Percentiles rank a stretch among this genome's conserved stretches.
Conservation (phyloP, 92 coral and sea anemone species). For the Parazoanthus darwini region DNA sequence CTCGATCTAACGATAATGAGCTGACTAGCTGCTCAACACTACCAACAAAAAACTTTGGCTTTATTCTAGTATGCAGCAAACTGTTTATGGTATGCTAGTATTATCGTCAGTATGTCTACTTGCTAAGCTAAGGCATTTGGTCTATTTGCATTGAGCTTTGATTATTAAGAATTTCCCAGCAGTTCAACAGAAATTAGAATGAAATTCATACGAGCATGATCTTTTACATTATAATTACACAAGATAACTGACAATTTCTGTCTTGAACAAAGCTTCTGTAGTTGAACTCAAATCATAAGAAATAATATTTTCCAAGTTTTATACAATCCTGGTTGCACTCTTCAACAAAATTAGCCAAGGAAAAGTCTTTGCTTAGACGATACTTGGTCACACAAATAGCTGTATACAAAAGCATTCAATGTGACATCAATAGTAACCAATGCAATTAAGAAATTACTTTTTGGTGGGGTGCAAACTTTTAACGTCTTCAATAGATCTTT, state of each 20-base stretch:
- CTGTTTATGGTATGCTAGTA: neutral
- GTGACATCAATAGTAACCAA: neutral
- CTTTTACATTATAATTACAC: conserved; percentile 11
- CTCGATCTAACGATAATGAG: neutral
- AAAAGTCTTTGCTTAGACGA: neutral
- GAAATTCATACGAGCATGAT: neutral
- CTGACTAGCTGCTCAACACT: neutral
- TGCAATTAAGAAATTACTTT: too few relatives aligned
- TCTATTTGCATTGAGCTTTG: neutral
- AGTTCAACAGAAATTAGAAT: neutral
- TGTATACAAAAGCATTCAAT: conserved; percentile 2
- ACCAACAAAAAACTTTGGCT: neutral
- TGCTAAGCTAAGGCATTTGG: neutral
- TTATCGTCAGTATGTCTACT: neutral
- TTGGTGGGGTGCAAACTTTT: too few relatives aligned
- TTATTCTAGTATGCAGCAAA: conserved; percentile 6
- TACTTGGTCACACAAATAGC: neutral
- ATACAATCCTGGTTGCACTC: conserved; percentile 15
- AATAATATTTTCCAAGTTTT: conserved; percentile 16
- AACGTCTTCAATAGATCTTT: too few relatives aligned
- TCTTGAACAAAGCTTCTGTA: neutral
- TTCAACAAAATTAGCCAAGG: neutral
- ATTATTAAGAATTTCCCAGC: neutral
- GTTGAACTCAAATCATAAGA: conserved; percentile 21
- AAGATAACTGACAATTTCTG: conserved; percentile 4